These are phyloP conservation scores for Acanthurus tractus DNA, from an alignment of 2,797 vertebrate genomes.

Conservation along the genomic window DNA sequence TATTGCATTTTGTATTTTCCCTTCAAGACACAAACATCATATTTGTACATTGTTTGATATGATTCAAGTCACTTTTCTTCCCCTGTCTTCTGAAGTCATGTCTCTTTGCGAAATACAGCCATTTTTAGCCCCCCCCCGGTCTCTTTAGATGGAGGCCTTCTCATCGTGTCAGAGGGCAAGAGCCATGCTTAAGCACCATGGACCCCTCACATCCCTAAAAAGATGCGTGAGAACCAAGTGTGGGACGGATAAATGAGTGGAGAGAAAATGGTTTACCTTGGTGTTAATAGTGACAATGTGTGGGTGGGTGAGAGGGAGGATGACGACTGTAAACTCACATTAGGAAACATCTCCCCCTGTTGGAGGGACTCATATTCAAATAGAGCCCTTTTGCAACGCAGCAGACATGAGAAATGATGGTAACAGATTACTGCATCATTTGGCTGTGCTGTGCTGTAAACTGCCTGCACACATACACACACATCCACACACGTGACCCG, in stretches of 20 bases:
- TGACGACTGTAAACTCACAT: slow-evolving; percentile 70
- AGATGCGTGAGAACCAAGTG: slow-evolving; percentile 61
- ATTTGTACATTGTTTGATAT: slow-evolving; percentile 65
- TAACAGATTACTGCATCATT: slow-evolving; percentile 67
- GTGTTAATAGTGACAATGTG: slow-evolving; percentile 77
- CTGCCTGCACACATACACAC: slow-evolving; percentile 29
- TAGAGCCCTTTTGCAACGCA: slow-evolving; percentile 30
- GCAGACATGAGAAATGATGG: slow-evolving; percentile 57
- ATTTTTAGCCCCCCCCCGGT: slow-evolving; percentile 59
- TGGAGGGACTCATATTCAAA: slow-evolving; percentile 68
- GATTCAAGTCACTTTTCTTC: slow-evolving; percentile 69
- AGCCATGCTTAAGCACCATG: slow-evolving; percentile 29
- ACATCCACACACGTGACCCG: slow-evolving; percentile 51
- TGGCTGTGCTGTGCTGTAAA: slow-evolving; percentile 50
- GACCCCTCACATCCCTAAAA: slow-evolving; percentile 43
- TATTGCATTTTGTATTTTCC: slow-evolving; percentile 72
- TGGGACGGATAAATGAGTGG: slow-evolving; percentile 70
- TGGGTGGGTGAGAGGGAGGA: slow-evolving; percentile 68
- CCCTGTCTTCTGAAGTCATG: neutral
- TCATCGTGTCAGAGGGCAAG: slow-evolving; percentile 34
- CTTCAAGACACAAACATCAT: slow-evolving; percentile 64
- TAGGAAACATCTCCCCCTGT: slow-evolving; percentile 88
- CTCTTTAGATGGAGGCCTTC: slow-evolving; percentile 41
- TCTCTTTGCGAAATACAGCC: slow-evolving; percentile 55
- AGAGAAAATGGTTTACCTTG: slow-evolving; percentile 79